These are phyloP conservation scores for Dryobota labecula DNA, from an alignment of 2,888 invertebrate species.

Conservation along the genomic window DNA sequence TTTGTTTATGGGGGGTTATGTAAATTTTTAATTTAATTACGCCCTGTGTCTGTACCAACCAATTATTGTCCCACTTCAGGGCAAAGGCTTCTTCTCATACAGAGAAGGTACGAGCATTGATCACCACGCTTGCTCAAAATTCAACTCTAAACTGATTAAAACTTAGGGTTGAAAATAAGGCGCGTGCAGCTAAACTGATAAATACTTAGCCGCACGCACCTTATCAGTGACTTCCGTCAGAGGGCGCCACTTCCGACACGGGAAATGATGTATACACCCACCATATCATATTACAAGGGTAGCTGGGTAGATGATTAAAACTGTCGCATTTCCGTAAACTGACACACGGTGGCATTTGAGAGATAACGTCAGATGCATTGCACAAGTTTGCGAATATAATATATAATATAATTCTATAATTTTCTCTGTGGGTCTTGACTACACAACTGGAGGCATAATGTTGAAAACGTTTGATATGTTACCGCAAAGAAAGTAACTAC, in stretches of 20 bases:
- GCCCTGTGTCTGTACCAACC: too few species aligned
- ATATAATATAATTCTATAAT: too few species aligned
- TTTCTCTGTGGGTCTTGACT: too few species aligned
- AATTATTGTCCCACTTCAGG: too few species aligned
- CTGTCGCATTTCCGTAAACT: slow-evolving; percentile 29
- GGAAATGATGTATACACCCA: slow-evolving; percentile 56
- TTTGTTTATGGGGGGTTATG: too few species aligned
- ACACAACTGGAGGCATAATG: too few species aligned
- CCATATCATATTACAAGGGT: slow-evolving; percentile 45
- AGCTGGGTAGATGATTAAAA: slow-evolving; percentile 39
- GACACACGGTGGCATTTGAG: slow-evolving; percentile 21
- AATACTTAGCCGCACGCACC: slow-evolving; percentile 31
- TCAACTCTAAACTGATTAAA: slow-evolving; percentile 2
- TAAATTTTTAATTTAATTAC: too few species aligned
- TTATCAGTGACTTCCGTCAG: slow-evolving; percentile 57
- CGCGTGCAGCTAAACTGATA: slow-evolving; percentile 7
- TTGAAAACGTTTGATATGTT: not conserved
- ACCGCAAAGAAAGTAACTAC: not conserved
- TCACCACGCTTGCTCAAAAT: too few species aligned
- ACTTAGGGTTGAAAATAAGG: not conserved
- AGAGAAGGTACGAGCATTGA: too few species aligned
- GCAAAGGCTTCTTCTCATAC: too few species aligned
- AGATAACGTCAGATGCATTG: slow-evolving; percentile 22
- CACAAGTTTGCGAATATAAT: not conserved
- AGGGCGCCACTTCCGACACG: slow-evolving; percentile 66